Evolutionary conservation across 23 tunicate genomes (phyloP), one percentile per base, ranked within the genome.

Genomic region (Ciona savignyi): DNA sequence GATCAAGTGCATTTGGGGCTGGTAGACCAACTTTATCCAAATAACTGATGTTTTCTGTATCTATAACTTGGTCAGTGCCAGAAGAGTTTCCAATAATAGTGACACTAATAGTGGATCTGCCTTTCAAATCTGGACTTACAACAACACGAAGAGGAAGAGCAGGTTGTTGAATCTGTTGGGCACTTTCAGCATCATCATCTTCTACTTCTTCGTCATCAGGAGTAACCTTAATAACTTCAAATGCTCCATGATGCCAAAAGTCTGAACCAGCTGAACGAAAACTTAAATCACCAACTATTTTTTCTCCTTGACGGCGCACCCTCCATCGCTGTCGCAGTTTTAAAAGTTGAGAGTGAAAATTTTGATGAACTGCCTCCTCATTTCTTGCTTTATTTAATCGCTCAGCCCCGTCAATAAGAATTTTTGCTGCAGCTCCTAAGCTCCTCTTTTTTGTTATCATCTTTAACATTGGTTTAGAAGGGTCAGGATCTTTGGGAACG

Each of bases 261-360:
- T 79, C 82, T 0, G 98, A 93, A 0, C 98, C 98, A 60, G 84
- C 88, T 22, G 93, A 77, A 67, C 82, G 61, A 35, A 60, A 93
- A 35, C 89, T 86, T 23, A 93, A 70, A 63, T 93, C 98, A 29
- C 98, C 98, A 20, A 83, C 65, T 20, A 93, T 89, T 70, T 83
- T 86, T 21, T 77, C 77, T 6, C 98, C 98, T 11, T 73, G 82
- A 34, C 91, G 74, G 1, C 98, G 74, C 1, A 93, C 60, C 25
- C 98, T 70, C 93, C 93, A 93, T 11, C 73, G 77, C 64, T 93
- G 77, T 49, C 98, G 61, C 26, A 93, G 73, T 25, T 86, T 86
- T 4, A 86, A 49, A 25, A 93, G 51, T 33, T 93, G 78, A 9
- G 66, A 64, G 78, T 93, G 98, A 67, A 68, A 93, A 29, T 71